A percentile compares a stretch with the other conserved stretches of the same genome.
Evolutionary conservation across 2,888 invertebrate species (phyloP).

Genomic region (Formica aserva): DNA sequence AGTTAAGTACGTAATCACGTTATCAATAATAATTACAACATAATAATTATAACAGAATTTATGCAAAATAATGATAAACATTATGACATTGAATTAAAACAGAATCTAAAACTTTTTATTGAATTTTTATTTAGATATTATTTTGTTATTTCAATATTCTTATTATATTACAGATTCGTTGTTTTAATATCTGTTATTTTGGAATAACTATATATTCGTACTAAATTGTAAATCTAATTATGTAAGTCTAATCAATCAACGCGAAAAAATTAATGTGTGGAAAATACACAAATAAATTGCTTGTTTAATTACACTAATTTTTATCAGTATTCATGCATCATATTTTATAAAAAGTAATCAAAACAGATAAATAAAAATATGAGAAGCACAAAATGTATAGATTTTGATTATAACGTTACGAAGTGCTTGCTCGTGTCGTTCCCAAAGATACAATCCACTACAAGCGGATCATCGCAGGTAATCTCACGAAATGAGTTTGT

Average conservation of each 20-base stretch:
- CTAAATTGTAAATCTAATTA: neutral
- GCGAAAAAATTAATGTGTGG: neutral
- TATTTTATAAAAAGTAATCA: neutral
- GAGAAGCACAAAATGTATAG: neutral
- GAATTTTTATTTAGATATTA: neutral
- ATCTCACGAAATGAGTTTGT: constrained; percentile 46
- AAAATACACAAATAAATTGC: neutral
- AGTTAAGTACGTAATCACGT: neutral
- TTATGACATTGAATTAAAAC: neutral
- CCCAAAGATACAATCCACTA: neutral
- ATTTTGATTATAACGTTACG: neutral
- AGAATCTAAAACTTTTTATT: neutral
- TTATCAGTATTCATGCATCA: neutral
- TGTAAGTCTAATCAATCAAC: neutral
- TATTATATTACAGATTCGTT: neutral
- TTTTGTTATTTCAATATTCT: neutral
- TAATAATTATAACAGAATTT: constrained; percentile 1
- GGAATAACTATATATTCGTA: neutral
- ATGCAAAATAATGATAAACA: neutral
- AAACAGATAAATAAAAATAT: neutral
- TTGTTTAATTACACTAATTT: neutral
- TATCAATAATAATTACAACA: neutral
- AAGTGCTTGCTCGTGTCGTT: neutral
- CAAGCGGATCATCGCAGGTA: constrained; percentile 18
- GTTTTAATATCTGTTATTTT: neutral